Evolutionary conservation across 2,113 vertebrate species (phyloP).

Genomic region (Thalassarche chlororhynchos): DNA sequence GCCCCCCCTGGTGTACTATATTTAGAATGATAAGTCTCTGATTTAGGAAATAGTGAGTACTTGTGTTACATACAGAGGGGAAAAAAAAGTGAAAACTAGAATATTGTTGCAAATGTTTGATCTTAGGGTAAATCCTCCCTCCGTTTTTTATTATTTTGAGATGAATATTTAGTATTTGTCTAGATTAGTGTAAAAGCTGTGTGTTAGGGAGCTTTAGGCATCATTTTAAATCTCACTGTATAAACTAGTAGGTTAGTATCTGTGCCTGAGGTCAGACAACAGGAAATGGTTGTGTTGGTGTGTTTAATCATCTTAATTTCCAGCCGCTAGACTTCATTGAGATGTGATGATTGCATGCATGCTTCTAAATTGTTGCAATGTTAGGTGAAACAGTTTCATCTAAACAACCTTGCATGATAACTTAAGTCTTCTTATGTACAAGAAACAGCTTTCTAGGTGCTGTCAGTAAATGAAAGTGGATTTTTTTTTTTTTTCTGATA

Average conservation of each 20-base stretch:
- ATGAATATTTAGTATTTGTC: neutral
- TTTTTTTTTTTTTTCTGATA: neutral
- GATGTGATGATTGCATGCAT: neutral
- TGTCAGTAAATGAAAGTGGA: neutral
- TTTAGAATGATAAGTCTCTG: neutral
- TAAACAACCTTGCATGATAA: accelerated
- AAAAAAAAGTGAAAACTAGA: neutral
- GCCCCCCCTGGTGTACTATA: accelerated
- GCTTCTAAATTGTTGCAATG: neutral
- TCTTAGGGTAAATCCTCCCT: neutral
- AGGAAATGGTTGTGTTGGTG: neutral
- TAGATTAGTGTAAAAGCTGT: neutral
- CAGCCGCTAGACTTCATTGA: neutral
- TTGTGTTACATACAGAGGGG: neutral
- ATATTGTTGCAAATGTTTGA: neutral
- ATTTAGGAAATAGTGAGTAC: neutral
- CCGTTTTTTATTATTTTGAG: neutral
- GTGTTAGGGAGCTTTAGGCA: neutral
- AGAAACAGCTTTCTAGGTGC: neutral
- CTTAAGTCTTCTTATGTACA: neutral
- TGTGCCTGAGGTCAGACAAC: neutral
- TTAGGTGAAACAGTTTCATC: neutral
- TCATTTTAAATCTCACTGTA: accelerated
- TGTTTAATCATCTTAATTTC: neutral
- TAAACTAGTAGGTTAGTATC: neutral